These are phyloP conservation scores for Pseudochirops corinnae DNA, from an alignment of 2,797 vertebrate species.

Conservation along the genomic window DNA sequence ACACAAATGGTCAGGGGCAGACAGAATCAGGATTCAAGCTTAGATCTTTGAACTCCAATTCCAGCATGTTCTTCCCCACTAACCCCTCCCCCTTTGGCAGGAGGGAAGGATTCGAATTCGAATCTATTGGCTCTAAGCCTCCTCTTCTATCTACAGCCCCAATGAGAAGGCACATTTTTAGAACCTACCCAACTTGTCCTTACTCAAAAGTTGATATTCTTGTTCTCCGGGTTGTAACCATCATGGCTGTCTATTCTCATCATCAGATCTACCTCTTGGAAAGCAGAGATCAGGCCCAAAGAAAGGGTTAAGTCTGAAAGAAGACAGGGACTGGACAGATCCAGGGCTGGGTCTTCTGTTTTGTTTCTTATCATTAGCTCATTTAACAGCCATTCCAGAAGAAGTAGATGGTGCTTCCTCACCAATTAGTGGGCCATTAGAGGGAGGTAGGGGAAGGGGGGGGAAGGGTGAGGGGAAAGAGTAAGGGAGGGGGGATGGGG, in stretches of 20 bases:
- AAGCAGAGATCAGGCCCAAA: background rate
- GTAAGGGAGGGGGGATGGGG: background rate
- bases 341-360: background rate
- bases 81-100: background rate
- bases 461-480: background rate
- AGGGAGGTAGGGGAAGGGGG: background rate
- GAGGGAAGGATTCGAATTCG: background rate
- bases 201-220: background rate
- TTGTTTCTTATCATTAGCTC: constrained; percentile 7
- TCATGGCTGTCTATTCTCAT: background rate
- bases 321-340: background rate
- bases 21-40: background rate
- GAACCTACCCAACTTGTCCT: background rate
- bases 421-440: constrained; percentile 71
- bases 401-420: constrained; percentile 55
- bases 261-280: background rate
- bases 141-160: background rate
- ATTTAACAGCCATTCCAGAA: background rate
- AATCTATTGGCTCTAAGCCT: constrained; percentile 20
- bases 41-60: background rate
- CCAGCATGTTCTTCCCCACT: background rate
- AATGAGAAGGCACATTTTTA: background rate
- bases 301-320: background rate
- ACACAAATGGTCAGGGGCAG: background rate
- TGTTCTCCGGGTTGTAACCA: background rate